These are phyloP conservation scores for Aleiodes sp. DNA, from an alignment of 1,140 invertebrate genomes.

Conservation along the genomic window DNA sequence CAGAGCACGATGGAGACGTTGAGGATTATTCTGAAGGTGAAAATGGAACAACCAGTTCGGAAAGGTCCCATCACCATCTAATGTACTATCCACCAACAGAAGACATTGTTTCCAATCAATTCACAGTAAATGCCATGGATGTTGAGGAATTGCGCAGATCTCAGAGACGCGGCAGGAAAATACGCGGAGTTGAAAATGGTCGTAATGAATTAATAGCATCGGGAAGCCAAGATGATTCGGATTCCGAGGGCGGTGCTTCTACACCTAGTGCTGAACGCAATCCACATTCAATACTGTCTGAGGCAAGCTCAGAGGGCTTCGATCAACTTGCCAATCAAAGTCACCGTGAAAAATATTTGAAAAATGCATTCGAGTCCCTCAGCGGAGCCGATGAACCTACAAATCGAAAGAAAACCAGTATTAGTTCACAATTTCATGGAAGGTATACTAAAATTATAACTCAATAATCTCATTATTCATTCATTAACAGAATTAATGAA, in stretches of 20 bases:
- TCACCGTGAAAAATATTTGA: conserved; percentile 77
- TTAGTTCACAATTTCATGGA: conserved; percentile 63
- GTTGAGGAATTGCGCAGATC: conserved; percentile 84
- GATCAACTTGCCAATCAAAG: conserved; percentile 71
- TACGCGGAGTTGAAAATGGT: conserved; percentile 64
- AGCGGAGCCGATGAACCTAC: conserved; percentile 70
- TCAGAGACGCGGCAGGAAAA: conserved; percentile 75
- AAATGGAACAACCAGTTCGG: conserved; percentile 75
- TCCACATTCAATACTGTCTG: conserved; percentile 71
- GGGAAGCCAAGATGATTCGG: conserved; percentile 72
- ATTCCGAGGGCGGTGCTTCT: conserved; percentile 76
- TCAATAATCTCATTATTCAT: no score
- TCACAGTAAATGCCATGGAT: conserved; percentile 88
- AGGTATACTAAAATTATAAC: conserved; percentile 51
- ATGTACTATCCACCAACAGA: conserved; percentile 67
- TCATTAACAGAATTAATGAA: neutral
- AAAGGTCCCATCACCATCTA: conserved; percentile 69
- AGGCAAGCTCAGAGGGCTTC: conserved; percentile 78
- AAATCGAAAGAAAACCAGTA: conserved; percentile 58
- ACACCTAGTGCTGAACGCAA: conserved; percentile 66
- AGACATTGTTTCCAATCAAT: conserved; percentile 73
- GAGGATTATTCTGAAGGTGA: conserved; percentile 88
- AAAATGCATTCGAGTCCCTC: conserved; percentile 81
- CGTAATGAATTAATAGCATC: conserved; percentile 67
- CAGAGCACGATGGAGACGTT: conserved; percentile 86